Evolutionary conservation across 2,113 vertebrate species (phyloP), one percentile per base, ranked within the genome.

Genomic region (Brachypteracias leptosomus): DNA sequence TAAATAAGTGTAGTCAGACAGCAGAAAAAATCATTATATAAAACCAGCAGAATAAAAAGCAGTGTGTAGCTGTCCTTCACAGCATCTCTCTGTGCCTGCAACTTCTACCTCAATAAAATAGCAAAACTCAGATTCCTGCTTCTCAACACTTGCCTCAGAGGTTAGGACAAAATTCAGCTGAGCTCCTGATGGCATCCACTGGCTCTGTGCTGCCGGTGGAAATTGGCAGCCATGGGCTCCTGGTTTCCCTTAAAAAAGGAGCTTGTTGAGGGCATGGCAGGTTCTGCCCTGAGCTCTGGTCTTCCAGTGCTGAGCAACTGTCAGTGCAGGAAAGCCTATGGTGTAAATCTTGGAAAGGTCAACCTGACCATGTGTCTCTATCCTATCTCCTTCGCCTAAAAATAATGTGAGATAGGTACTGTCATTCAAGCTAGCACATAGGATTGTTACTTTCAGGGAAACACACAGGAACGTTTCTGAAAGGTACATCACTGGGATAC

Each of bases 181-280:
- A 91, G 35, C 25, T 67, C 21, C 79, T 63, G 38, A 40, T 21
- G 18, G 35, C 28, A 8, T 44, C 20, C 55, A 44, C 19, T 24
- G 49, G 12, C 31, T 46, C 42, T 2, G 1, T 0, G 0, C 24
- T 66, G 29, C 40, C 36, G 58, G 36, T 0, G 1, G 31, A 57
- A 11, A 67, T 44, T 59, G 25, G 51, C 38, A 76, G 38, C 21
- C 1, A 0, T 35, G 35, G 44, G 13, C 22, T 83, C 11, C 59
- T 42, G 9, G 10, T 49, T 87, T 84, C 9, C 26, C 52, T 74
- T 47, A 44, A 35, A 63, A 76, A 61, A 80, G 21, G 24, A 58
- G 7, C 8, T 44, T 58, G 26, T 14, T 87, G 55, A 67, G n/a
- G 31, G 13, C 36, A 46, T 3, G 2, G 10, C 9, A 51, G 10